phyloP scores from a whole-genome alignment of 2,113 vertebrate species.

The Scopus umbretta region DNA sequence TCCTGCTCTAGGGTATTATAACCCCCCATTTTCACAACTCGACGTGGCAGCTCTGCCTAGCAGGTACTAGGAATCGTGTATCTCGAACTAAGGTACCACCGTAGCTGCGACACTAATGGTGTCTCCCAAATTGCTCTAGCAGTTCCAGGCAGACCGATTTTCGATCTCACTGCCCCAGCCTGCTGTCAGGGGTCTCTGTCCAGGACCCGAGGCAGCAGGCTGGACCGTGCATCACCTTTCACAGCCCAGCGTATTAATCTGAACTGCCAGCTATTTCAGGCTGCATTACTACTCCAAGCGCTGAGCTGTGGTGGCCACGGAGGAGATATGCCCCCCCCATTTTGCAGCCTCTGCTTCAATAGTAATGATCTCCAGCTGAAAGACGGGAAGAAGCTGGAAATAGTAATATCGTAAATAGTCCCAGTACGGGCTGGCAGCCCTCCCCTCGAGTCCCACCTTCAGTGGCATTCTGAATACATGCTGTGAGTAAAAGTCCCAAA shows the following conservation, averaged over 20 bases:
- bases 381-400: not conserved
- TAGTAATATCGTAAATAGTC: not conserved
- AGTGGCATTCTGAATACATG: not conserved
- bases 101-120: fast-evolving
- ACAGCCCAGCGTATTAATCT: not conserved
- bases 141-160: not conserved
- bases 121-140: not conserved
- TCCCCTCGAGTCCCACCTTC: not conserved
- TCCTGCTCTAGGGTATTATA: not conserved
- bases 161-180: not conserved
- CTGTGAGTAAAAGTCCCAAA: not conserved
- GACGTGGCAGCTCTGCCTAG: not conserved
- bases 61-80: not conserved
- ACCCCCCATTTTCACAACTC: not conserved
- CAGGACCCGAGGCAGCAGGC: not conserved
- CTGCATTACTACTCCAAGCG: not conserved
- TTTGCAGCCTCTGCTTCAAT: not conserved
- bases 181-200: not conserved
- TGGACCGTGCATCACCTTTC: not conserved
- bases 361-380: not conserved
- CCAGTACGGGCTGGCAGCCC: not conserved
- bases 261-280: not conserved
- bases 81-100: not conserved
- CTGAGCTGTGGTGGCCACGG: not conserved
- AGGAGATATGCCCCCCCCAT: not conserved